These are phyloP conservation scores for honey bee (Apis mellifera) DNA, from an alignment of 1,140 invertebrate species.

Conservation along the genomic window Amel_HAv3.1 CM009931.2:11547501-11548000, in stretches of 20 bases:
- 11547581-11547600: conserved; percentile 48
- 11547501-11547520: background rate
- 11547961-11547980: conserved; percentile 61
- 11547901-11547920: conserved; percentile 65
- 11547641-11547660: conserved; percentile 57
- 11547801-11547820: background rate
- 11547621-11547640: conserved; percentile 61
- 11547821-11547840: conserved; percentile 52
- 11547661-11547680: conserved; percentile 60
- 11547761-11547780: too few relatives aligned
- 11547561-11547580: conserved; percentile 61
- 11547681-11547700: conserved; percentile 58
- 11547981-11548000: conserved; percentile 59
- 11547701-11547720: conserved; percentile 5
- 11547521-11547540: conserved; percentile 39
- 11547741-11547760: too few relatives aligned
- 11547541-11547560: conserved; percentile 43
- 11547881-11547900: conserved; percentile 55
- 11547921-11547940: conserved; percentile 65
- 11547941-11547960: conserved; percentile 47
- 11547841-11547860: conserved; percentile 46
- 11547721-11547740: background rate
- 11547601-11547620: conserved; percentile 58
- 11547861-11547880: conserved; percentile 53
- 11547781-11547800: background rate